phyloP scores from a whole-genome alignment of 2,113 vertebrate species.

The Gobio gobio region DNA sequence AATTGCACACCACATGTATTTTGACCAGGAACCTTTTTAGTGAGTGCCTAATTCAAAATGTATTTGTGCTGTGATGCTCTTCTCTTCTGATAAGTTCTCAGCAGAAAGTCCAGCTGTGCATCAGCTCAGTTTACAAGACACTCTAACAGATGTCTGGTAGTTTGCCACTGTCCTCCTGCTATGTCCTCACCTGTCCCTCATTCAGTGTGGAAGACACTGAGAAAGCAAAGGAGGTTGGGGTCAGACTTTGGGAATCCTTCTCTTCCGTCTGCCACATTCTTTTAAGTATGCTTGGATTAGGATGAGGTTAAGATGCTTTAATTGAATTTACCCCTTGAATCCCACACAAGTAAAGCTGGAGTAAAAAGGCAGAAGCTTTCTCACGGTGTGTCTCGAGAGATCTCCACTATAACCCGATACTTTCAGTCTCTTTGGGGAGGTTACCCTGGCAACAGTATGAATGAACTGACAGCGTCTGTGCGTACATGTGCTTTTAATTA shows the following conservation, averaged over 20 bases:
- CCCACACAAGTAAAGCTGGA: conserved; percentile 26
- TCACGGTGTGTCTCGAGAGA: conserved; percentile 30
- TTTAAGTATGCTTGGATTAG: conserved; percentile 40
- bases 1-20: background rate
- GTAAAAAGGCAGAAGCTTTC: background rate
- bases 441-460: conserved; percentile 45
- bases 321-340: conserved; percentile 42
- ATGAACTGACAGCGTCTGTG: conserved; percentile 40
- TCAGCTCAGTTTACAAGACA: background rate
- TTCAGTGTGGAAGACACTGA: background rate
- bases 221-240: background rate
- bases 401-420: conserved; percentile 46
- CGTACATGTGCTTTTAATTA: conserved; percentile 56
- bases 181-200: conserved; percentile 39
- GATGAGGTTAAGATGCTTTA: conserved; percentile 47
- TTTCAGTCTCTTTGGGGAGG: conserved; percentile 36
- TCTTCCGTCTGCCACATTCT: conserved; percentile 12
- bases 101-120: conserved; percentile 22
- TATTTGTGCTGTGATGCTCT: background rate
- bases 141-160: background rate
- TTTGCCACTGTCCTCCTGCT: background rate
- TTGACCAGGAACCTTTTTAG: background rate
- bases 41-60: background rate
- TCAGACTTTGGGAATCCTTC: conserved; percentile 14
- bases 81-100: background rate